A percentile compares a stretch with the other conserved stretches of the same genome.
These are phyloP conservation scores for Germaria angustata DNA, from an alignment of 2,888 invertebrate species.

Conservation along the genomic window DNA sequence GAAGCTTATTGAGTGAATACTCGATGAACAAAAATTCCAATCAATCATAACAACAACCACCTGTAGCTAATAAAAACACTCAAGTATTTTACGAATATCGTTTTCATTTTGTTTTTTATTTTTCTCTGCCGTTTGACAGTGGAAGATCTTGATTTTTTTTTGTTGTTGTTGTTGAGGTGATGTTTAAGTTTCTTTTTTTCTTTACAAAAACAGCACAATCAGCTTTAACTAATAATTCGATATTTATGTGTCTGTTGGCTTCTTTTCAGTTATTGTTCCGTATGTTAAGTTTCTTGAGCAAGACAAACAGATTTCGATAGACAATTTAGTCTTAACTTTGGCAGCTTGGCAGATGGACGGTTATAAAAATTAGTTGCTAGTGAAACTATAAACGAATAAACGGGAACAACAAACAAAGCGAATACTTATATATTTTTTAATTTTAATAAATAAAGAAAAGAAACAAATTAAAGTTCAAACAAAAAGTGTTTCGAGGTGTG, in stretches of 20 bases:
- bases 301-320: slow-evolving; percentile 35
- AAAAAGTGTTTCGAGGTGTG: background rate
- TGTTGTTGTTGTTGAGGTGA: slow-evolving; percentile 1
- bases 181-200: background rate
- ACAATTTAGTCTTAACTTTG: slow-evolving; percentile 64
- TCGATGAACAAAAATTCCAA: background rate
- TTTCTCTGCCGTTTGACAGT: slow-evolving; percentile 3
- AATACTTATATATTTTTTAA: background rate
- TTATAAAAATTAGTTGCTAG: slow-evolving; percentile 31
- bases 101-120: slow-evolving; percentile 25
- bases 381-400: slow-evolving; percentile 4
- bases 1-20: slow-evolving; percentile 14
- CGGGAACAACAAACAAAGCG: slow-evolving; percentile 1
- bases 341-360: slow-evolving; percentile 63
- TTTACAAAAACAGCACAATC: slow-evolving; percentile 25
- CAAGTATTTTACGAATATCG: slow-evolving; percentile 40
- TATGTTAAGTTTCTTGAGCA: slow-evolving; percentile 58
- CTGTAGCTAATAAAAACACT: slow-evolving; percentile 41
- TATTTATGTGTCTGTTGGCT: slow-evolving; percentile 30
- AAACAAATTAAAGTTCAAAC: background rate
- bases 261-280: slow-evolving; percentile 39
- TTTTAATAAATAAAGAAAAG: background rate
- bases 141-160: slow-evolving; percentile 43
- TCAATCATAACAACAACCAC: background rate
- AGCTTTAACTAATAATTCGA: slow-evolving; percentile 50